Evolutionary conservation across 2,888 invertebrate species (phyloP).

Genomic region (Erebia epiphron): DNA sequence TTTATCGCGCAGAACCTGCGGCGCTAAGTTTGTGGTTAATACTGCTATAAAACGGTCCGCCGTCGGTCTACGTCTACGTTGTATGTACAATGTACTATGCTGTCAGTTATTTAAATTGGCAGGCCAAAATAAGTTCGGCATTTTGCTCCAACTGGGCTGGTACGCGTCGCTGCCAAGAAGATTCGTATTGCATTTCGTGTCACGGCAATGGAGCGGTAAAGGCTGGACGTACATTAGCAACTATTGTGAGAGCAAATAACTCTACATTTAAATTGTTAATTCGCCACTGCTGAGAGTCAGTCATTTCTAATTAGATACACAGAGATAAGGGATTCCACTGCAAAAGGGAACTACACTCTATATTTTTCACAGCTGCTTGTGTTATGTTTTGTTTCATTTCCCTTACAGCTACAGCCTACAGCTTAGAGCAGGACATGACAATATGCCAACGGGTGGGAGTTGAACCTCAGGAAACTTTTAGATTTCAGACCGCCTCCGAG

Average conservation of each 20-base stretch:
- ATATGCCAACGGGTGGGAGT: too few species aligned
- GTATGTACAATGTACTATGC: conserved; percentile 42
- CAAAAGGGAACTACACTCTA: too few species aligned
- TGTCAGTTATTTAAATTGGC: conserved; percentile 76
- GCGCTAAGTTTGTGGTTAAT: conserved; percentile 35
- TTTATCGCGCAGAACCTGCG: conserved; percentile 21
- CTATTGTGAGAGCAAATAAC: not conserved
- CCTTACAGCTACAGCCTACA: too few species aligned
- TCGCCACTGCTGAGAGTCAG: too few species aligned
- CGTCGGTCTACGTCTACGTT: conserved; percentile 30
- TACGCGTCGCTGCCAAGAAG: conserved; percentile 71
- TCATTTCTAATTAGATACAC: too few species aligned
- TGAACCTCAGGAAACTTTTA: too few species aligned
- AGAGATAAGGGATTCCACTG: too few species aligned
- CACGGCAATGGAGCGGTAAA: conserved; percentile 42
- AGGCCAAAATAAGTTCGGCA: conserved; percentile 82
- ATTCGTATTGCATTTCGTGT: conserved; percentile 75
- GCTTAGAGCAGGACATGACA: too few species aligned
- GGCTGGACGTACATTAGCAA: not conserved
- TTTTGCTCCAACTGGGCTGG: conserved; percentile 80
- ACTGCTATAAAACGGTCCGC: conserved; percentile 22
- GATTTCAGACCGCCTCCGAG: too few species aligned
- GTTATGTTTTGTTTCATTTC: too few species aligned
- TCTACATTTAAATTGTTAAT: too few species aligned
- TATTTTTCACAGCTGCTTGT: too few species aligned